phyloP scores from a whole-genome alignment of 2,888 invertebrate genomes.

The Cataglyphis albicans region DNA sequence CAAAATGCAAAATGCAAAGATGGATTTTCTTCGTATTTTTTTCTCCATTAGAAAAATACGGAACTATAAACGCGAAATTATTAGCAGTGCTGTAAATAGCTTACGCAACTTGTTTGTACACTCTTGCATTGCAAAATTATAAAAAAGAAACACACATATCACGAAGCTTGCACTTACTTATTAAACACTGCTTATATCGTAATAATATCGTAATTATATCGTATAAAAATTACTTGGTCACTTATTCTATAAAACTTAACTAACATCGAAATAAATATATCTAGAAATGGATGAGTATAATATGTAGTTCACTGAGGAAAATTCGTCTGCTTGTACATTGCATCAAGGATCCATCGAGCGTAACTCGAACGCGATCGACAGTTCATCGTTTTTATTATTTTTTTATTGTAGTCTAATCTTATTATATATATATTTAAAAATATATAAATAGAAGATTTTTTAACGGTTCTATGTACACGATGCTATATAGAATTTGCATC shows the following conservation, averaged over 20 bases:
- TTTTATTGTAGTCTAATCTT: not conserved
- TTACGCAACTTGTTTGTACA: slow-evolving; percentile 41
- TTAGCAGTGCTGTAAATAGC: slow-evolving; percentile 18
- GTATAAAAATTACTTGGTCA: slow-evolving; percentile 16
- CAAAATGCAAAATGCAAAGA: not conserved
- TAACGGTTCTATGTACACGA: not conserved
- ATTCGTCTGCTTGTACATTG: not conserved
- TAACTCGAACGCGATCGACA: slow-evolving; percentile 28
- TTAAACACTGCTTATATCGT: not conserved
- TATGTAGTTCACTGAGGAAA: not conserved
- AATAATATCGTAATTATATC: not conserved
- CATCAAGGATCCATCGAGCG: not conserved
- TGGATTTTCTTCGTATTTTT: slow-evolving; percentile 1
- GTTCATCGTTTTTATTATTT: slow-evolving; percentile 3
- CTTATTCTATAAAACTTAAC: slow-evolving; percentile 23
- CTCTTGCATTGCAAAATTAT: slow-evolving; percentile 20
- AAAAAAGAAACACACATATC: slow-evolving; percentile 2
- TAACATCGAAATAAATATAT: slow-evolving; percentile 46
- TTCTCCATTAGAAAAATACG: slow-evolving; percentile 12
- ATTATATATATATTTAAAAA: not conserved
- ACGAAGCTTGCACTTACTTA: not conserved
- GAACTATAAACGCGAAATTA: not conserved
- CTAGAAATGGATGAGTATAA: not conserved
- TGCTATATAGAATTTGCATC: not conserved
- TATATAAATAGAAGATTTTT: slow-evolving; percentile 6